These are phyloP conservation scores for Pelusios castaneus DNA, from an alignment of 2,113 vertebrate genomes.

Conservation along the genomic window DNA sequence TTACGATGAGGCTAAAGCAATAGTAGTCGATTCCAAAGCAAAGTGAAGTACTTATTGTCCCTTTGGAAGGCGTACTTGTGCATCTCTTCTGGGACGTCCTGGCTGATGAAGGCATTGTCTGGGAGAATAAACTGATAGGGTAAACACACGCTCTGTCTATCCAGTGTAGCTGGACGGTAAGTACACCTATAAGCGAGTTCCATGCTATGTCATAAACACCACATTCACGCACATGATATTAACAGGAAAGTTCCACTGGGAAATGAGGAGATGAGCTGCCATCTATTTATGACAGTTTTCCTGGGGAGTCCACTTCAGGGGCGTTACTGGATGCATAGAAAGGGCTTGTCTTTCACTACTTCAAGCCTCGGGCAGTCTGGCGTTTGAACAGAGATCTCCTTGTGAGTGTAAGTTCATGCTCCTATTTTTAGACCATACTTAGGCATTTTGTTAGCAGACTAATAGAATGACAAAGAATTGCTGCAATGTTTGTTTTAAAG, in stretches of 20 bases:
- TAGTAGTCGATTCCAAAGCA: not conserved
- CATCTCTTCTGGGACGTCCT: accelerated
- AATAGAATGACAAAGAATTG: not conserved
- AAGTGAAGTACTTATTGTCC: not conserved
- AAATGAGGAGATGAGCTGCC: not conserved
- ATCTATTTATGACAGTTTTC: not conserved
- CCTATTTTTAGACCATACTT: conserved; percentile 1
- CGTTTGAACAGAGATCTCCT: accelerated
- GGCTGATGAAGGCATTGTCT: not conserved
- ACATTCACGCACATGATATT: not conserved
- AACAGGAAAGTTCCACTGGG: not conserved
- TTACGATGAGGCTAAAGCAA: not conserved
- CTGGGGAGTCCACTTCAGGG: not conserved
- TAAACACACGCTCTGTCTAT: not conserved
- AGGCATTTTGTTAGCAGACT: not conserved
- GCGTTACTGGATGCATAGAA: not conserved
- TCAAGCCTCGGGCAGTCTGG: not conserved
- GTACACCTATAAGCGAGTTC: not conserved
- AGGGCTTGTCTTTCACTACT: not conserved
- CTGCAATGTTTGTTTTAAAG: not conserved
- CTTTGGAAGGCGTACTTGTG: accelerated
- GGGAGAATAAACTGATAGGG: not conserved
- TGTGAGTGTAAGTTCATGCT: not conserved
- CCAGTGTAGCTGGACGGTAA: not conserved
- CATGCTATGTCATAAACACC: not conserved